Percentiles rank a stretch among this genome's conserved stretches.
Conservation (phyloP, 2,113 vertebrate species). For the Numida meleagris region DNA sequence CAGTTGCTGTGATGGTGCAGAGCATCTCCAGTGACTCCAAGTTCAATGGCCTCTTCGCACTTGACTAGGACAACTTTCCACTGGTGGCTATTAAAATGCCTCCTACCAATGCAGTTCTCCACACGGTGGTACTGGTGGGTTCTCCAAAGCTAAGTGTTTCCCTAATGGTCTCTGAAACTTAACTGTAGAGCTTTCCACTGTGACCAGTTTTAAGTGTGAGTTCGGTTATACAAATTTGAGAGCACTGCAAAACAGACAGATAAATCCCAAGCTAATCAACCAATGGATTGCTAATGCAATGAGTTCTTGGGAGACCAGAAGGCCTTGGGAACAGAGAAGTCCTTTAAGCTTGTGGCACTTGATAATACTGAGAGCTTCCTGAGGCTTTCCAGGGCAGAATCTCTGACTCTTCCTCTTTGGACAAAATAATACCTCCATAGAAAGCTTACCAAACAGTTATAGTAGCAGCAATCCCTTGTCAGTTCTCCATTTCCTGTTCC, state of each 20-base stretch:
- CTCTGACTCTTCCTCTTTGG: neutral
- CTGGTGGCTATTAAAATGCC: neutral
- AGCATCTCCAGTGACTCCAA: neutral
- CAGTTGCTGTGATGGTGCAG: neutral
- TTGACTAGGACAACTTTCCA: fast-evolving
- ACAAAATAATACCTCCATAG: neutral
- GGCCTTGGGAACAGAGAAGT: neutral
- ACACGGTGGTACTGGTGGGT: fast-evolving
- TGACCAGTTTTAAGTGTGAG: neutral
- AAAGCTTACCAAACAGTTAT: neutral
- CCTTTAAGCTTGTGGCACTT: fast-evolving
- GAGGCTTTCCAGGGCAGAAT: neutral
- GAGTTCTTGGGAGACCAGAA: neutral
- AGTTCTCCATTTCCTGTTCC: neutral
- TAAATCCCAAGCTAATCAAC: fast-evolving
- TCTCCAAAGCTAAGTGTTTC: neutral
- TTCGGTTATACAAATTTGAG: neutral
- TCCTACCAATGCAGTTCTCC: neutral
- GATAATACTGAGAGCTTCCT: neutral
- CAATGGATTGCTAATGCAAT: neutral
- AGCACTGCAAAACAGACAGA: fast-evolving
- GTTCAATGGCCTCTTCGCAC: neutral
- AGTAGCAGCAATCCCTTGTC: neutral
- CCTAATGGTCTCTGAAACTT: neutral
- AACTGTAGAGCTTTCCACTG: neutral